Percentiles rank a stretch among this genome's conserved stretches.
Conservation (phyloP, 2,113 vertebrate genomes). For the Lophotis ruficrista region DNA sequence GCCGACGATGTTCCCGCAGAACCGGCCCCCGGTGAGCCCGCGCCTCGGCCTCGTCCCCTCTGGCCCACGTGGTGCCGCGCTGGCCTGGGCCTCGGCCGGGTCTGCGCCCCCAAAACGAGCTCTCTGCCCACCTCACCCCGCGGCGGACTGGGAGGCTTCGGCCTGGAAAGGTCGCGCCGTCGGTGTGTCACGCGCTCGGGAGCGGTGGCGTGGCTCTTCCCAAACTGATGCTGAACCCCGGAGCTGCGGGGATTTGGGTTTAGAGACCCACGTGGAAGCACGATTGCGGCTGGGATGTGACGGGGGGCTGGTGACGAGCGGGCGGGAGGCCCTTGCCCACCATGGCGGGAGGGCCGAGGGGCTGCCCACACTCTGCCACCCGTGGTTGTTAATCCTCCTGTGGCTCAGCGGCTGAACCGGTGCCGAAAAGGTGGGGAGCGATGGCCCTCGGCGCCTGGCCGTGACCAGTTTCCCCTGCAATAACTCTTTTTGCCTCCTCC, state of each 20-base stretch:
- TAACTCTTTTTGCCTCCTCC: background rate
- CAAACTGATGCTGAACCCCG: background rate
- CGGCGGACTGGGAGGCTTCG: rapidly evolving
- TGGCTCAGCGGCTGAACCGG: background rate
- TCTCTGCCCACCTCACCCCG: rapidly evolving
- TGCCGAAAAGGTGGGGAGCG: background rate
- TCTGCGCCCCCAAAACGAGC: rapidly evolving
- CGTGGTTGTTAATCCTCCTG: background rate
- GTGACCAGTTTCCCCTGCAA: rapidly evolving
- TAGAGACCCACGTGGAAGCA: rapidly evolving
- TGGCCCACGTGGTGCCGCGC: rapidly evolving
- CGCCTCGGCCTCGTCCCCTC: background rate
- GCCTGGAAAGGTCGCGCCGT: background rate
- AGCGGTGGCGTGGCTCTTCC: rapidly evolving
- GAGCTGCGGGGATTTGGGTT: background rate
- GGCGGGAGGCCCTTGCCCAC: background rate
- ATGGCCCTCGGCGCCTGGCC: background rate
- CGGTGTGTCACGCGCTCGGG: rapidly evolving
- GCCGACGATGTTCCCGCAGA: constrained; percentile 86
- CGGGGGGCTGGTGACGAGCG: rapidly evolving
- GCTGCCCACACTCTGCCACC: background rate
- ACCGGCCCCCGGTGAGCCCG: constrained; percentile 85
- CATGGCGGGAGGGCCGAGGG: rapidly evolving
- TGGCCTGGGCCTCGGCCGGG: background rate
- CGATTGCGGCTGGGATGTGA: rapidly evolving